phyloP scores from a whole-genome alignment of 2,113 vertebrate genomes.

The Oryzias javanicus region DNA sequence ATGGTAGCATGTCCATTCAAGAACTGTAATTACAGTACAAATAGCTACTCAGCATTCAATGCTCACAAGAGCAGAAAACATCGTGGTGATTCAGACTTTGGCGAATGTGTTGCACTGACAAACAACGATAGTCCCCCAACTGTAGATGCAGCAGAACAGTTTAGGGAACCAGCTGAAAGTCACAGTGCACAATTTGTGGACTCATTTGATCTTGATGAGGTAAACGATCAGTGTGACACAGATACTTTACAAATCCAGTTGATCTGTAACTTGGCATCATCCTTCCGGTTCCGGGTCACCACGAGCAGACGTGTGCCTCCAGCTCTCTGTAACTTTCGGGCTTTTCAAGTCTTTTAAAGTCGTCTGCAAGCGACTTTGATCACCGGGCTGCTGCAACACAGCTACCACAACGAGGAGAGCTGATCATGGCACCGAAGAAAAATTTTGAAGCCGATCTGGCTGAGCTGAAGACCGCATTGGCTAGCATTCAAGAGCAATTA shows the following conservation, averaged over 20 bases:
- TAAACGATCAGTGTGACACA: background rate
- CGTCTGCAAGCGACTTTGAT: too few relatives aligned
- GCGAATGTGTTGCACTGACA: conserved; percentile 5
- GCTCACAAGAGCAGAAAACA: conserved; percentile 12
- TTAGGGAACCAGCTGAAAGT: conserved; percentile 1
- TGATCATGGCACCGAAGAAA: too few relatives aligned
- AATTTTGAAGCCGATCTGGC: too few relatives aligned
- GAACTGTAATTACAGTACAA: conserved; percentile 11
- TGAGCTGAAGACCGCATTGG: too few relatives aligned
- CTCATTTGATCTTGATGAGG: background rate
- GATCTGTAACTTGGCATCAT: conserved; percentile 1
- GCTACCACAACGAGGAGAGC: too few relatives aligned
- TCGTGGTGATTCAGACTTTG: conserved; percentile 11
- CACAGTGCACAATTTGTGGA: background rate
- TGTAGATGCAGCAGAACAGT: conserved; percentile 5
- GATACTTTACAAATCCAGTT: background rate
- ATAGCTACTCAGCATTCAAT: conserved; percentile 9
- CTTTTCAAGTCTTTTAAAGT: too few relatives aligned
- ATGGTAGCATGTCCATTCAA: conserved; percentile 12
- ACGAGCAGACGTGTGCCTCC: too few relatives aligned
- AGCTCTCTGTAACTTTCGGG: too few relatives aligned
- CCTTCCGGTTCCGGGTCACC: too few relatives aligned
- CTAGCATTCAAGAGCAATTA: too few relatives aligned
- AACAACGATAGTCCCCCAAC: conserved; percentile 1
- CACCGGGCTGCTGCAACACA: too few relatives aligned